A percentile compares a stretch with the other conserved stretches of the same genome.
Evolutionary conservation across 2,797 vertebrate species (phyloP).

Genomic region (Sciurus carolinensis): DNA sequence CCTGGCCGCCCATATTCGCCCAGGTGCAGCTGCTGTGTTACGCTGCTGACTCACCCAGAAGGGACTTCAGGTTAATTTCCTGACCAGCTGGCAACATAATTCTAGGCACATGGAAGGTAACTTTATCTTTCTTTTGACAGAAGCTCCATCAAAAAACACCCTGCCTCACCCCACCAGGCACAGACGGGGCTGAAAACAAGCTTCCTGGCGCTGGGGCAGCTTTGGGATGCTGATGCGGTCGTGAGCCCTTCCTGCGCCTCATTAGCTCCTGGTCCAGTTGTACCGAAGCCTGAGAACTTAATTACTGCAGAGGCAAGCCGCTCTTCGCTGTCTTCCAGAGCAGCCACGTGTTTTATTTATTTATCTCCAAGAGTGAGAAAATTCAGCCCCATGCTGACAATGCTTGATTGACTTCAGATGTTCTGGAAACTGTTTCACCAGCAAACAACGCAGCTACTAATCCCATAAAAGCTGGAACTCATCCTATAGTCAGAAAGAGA

Average conservation of each 20-base stretch:
- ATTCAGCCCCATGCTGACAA: not conserved
- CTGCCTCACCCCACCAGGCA: not conserved
- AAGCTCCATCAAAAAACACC: not conserved
- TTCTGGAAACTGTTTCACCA: conserved; percentile 34
- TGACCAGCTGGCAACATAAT: not conserved
- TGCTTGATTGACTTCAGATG: not conserved
- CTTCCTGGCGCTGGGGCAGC: not conserved
- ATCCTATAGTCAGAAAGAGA: not conserved
- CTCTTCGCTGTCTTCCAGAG: not conserved
- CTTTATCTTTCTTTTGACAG: not conserved
- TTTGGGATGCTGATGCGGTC: conserved; percentile 26
- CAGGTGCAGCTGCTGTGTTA: too few species aligned
- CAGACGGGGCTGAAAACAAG: conserved; percentile 8
- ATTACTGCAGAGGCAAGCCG: conserved; percentile 35
- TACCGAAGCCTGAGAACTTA: conserved; percentile 59
- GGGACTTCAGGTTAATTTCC: too few species aligned
- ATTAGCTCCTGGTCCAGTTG: conserved; percentile 33
- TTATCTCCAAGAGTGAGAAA: conserved; percentile 42
- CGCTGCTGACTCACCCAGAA: too few species aligned
- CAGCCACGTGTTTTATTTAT: not conserved
- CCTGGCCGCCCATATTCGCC: too few species aligned
- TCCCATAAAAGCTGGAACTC: not conserved
- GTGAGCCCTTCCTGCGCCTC: conserved; percentile 34
- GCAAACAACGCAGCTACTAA: conserved; percentile 39
- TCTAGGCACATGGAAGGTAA: not conserved